phyloP scores from a whole-genome alignment of 1,140 invertebrate species.

The Protaetia brevitarsis region DNA sequence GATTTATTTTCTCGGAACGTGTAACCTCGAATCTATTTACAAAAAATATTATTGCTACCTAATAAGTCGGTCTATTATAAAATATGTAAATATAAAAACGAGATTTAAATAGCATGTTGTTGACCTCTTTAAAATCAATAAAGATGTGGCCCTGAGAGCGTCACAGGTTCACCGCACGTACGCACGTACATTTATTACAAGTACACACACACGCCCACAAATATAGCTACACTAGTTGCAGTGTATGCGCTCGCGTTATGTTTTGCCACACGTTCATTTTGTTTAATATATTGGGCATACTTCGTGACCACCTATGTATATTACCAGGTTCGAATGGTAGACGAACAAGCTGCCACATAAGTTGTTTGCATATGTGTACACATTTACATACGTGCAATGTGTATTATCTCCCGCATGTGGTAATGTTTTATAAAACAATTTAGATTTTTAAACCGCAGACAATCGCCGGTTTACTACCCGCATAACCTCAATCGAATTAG shows the following conservation, averaged over 20 bases:
- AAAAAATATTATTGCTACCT: background rate
- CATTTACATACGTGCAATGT: background rate
- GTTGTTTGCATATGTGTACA: background rate
- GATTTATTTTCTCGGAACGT: background rate
- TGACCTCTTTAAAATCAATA: conserved; percentile 4
- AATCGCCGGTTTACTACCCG: background rate
- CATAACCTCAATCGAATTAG: background rate
- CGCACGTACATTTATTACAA: too few relatives aligned
- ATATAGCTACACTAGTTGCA: too few relatives aligned
- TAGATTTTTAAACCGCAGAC: background rate
- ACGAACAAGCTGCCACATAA: background rate
- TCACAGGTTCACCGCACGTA: background rate
- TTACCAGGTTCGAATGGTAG: too few relatives aligned
- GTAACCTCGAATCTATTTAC: background rate
- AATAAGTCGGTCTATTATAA: background rate
- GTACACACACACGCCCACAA: too few relatives aligned
- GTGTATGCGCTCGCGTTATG: background rate
- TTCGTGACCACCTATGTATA: too few relatives aligned
- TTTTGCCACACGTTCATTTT: background rate
- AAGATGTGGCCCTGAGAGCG: conserved; percentile 3
- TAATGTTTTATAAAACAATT: background rate
- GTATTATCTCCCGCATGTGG: background rate
- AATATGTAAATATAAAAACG: conserved; percentile 9
- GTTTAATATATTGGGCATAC: too few relatives aligned
- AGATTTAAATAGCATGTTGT: background rate